Conservation (phyloP, 2,888 invertebrate species). For the Sepiola atlantica region DNA sequence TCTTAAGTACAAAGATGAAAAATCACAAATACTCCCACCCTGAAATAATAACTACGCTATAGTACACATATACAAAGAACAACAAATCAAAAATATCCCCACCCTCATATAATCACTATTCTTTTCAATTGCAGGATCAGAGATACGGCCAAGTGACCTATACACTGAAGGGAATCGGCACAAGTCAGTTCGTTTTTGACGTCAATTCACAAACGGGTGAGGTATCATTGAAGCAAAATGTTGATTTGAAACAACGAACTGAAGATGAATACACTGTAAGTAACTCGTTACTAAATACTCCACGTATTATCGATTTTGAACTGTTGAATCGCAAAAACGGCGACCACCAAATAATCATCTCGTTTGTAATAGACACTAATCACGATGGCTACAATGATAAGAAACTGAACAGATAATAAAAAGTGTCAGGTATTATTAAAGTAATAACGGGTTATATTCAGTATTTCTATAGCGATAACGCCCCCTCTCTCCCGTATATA, state of each 20-base stretch:
- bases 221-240: neutral
- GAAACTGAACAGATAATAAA: too few species aligned
- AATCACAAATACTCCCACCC: neutral
- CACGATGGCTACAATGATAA: too few species aligned
- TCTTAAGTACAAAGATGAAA: neutral
- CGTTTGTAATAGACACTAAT: too few species aligned
- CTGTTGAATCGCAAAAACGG: too few species aligned
- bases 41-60: too few species aligned
- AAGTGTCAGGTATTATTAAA: too few species aligned
- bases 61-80: neutral
- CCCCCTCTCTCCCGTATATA: too few species aligned
- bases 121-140: neutral
- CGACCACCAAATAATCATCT: too few species aligned
- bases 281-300: too few species aligned
- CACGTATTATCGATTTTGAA: too few species aligned
- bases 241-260: neutral
- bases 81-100: neutral
- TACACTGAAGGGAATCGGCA: neutral
- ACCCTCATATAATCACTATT: neutral
- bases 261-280: neutral
- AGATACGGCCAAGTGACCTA: neutral
- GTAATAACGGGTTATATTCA: too few species aligned
- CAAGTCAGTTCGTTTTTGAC: neutral
- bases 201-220: neutral
- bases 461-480: too few species aligned